Conservation (phyloP, 2,888 invertebrate species). For the Spisula subtruncata region DNA sequence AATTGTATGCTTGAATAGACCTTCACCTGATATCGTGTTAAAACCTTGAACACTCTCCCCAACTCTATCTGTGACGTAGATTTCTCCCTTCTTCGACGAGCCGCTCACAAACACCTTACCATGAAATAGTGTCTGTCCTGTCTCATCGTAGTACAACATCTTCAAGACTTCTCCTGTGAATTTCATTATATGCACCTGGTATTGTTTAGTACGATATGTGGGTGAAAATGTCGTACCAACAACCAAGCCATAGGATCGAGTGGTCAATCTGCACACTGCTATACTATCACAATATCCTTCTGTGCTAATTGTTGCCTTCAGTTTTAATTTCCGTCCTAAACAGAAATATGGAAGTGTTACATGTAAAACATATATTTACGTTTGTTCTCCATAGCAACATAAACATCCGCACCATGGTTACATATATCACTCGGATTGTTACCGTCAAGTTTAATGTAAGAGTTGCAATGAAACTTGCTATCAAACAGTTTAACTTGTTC, state of each 20-base stretch:
- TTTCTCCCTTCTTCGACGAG: constrained; percentile 45
- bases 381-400: constrained; percentile 50
- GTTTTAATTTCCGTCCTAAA: constrained; percentile 48
- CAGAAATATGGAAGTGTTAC: constrained; percentile 46
- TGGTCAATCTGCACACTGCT: constrained; percentile 48
- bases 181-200: constrained; percentile 57
- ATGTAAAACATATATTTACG: constrained; percentile 38
- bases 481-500: constrained; percentile 63
- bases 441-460: constrained; percentile 52
- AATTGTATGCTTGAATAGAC: constrained; percentile 44
- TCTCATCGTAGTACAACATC: constrained; percentile 55
- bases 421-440: constrained; percentile 58
- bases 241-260: constrained; percentile 41
- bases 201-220: constrained; percentile 51
- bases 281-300: constrained; percentile 62
- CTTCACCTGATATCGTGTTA: constrained; percentile 49
- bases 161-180: constrained; percentile 45
- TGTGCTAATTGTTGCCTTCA: constrained; percentile 45
- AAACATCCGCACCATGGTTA: constrained; percentile 48
- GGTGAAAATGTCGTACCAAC: constrained; percentile 52
- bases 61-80: constrained; percentile 52
- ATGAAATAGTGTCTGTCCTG: constrained; percentile 55
- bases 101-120: constrained; percentile 58
- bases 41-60: constrained; percentile 55
- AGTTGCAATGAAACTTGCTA: constrained; percentile 46